Evolutionary conservation across 2,888 invertebrate species (phyloP), one percentile per base, ranked within the genome.

Genomic region (Catocala sponsa): DNA sequence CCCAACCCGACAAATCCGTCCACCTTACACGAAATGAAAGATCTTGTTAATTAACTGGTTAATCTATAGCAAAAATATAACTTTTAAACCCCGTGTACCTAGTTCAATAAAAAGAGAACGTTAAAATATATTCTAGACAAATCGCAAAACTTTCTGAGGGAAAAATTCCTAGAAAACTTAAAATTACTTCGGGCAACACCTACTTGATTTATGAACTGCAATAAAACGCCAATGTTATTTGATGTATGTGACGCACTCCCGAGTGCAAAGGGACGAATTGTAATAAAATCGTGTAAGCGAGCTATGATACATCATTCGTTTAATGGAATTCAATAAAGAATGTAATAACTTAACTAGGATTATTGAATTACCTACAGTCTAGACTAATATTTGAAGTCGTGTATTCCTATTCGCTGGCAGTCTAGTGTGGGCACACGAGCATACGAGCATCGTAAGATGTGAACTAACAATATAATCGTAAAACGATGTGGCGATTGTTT

Each of bases 161-260:
- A 84, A 83, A 84, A 86, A 81, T 88, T 85, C 82, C 81, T 78
- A 76, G 60, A 70, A 70, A 80, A 85, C 82, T 83, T 82, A 76
- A 81, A 82, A 87, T 88, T 82, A 84, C 83, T 86, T 85, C 68
- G 72, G 76, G 65, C 73, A 80, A 84, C 82, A 85, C 82, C 82
- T 82, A 86, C 84, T 81, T 87, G 84, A 89, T 86, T 87, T 87
- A 87, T 81, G 78, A 71, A 61, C 64, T 64, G 76, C 76, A 81
- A 81, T 82, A 80, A 82, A 83, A 80, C 70, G 70, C 75, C 68
- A 77, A 80, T 82, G 79, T 78, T 79, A 80, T 84, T 78, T 80
- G 76, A 82, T 80, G 74, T 72, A 78, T 78, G 72, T 76, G 78
- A 76, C 71, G 78, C 76, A 79, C 61, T 70, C 55, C 25, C 65